A percentile compares a stretch with the other conserved stretches of the same genome.
These are phyloP conservation scores for Apodemia mormo DNA, from an alignment of 2,888 invertebrate genomes.

Conservation along the genomic window DNA sequence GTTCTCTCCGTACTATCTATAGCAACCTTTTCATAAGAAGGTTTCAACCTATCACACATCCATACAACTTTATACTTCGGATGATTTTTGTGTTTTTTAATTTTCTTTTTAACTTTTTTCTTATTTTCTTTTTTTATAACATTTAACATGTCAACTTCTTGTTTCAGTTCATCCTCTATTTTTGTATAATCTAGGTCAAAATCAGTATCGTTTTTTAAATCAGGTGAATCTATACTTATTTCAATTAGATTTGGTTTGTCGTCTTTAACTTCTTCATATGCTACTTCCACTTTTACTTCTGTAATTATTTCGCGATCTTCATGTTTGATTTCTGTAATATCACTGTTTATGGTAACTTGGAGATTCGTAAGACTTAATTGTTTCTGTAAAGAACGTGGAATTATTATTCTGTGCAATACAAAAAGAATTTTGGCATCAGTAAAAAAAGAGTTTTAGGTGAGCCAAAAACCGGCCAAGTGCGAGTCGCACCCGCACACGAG, in stretches of 20 bases:
- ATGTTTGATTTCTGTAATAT: conserved; percentile 3
- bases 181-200: conserved; percentile 27
- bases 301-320: not conserved
- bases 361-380: conserved; percentile 43
- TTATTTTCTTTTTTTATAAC: conserved; percentile 12
- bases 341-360: conserved; percentile 19
- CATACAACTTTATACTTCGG: conserved; percentile 9
- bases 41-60: not conserved
- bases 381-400: conserved; percentile 29
- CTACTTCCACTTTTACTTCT: not conserved
- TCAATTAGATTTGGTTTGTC: not conserved
- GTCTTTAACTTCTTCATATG: conserved; percentile 22
- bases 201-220: conserved; percentile 32
- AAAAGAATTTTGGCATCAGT: too few relatives aligned
- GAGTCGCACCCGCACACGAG: too few relatives aligned
- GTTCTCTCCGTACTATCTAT: conserved; percentile 42
- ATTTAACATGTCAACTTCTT: conserved; percentile 44
- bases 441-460: too few relatives aligned
- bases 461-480: too few relatives aligned
- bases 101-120: not conserved
- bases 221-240: not conserved
- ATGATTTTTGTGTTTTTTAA: not conserved
- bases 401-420: not conserved
- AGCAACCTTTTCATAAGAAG: conserved; percentile 31
- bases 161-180: conserved; percentile 49